Base-by-base conservation (phyloP, 1,140 invertebrate species). In the Leptinotarsa defecta region DNA sequence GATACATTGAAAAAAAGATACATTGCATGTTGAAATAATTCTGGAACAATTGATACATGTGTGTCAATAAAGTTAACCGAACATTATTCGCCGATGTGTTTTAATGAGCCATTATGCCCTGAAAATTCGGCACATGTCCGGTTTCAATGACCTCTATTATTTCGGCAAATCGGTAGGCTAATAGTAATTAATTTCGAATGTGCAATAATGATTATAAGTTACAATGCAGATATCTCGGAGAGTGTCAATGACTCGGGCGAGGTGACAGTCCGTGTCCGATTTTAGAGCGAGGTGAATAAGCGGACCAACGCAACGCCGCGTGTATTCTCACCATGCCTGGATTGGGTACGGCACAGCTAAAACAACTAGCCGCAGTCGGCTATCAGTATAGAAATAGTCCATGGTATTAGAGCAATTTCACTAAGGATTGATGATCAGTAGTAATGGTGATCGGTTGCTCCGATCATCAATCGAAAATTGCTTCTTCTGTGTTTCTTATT, bases 251-350 rank as follows among this genome's bases (percentile, higher is more conserved):
- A 68, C 65, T 68, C 11, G 24, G 52, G 15, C 65, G 65, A 68
- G 65, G 65, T 68, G 65, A 68, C 65, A 68, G 65, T 68, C 65
- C 15, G 65, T 34, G 24, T 43, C 65, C 24, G 65, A 68, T 68
- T 68, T 68, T 68, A 43, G 65, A 68, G 65, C 65, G 65, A 68
- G 65, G 65, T 68, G 65, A 64, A 64, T 34, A 43, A 24, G 43
- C 24, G 24, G 65, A 43, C 65, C 24, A 68, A 17, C n/a, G 63
- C 27, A 8, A 34, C 52, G n/a, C 65, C 22, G 65, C 65, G 52
- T 57, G n/a, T 57, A 57, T 57, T 57, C 52, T 57, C 52, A 57
- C 52, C 52, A 57, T 57, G 52, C 15, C 52, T 57, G n/a, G 15
- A 57, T 2, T 57, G 52, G 52, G 52, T 57, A 57, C 52, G 52